phyloP scores from a whole-genome alignment of 2,113 vertebrate genomes.

The Hippocampus mohnikei region DNA sequence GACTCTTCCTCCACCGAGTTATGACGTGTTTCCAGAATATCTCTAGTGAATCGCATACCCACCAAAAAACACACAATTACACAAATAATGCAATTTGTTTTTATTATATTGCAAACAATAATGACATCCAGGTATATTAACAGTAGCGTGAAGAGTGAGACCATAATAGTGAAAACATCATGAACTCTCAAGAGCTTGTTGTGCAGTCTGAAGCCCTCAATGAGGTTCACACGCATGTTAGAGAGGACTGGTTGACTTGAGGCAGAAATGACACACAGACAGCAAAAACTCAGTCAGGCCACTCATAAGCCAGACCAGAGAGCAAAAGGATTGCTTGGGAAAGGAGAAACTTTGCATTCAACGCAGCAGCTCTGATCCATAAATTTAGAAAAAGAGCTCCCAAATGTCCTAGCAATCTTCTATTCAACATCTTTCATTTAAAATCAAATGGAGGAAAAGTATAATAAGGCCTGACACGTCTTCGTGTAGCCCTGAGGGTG shows the following conservation, averaged over 20 bases:
- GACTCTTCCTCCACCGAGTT: neutral
- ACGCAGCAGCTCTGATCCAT: slow-evolving; percentile 24
- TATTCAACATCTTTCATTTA: slow-evolving; percentile 27
- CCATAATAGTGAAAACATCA: slow-evolving; percentile 67
- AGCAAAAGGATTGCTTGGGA: slow-evolving; percentile 71
- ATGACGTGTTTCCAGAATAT: neutral
- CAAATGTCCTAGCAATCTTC: slow-evolving; percentile 42
- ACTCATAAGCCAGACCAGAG: slow-evolving; percentile 46
- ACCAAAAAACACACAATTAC: slow-evolving; percentile 7
- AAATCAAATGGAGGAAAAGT: slow-evolving; percentile 33
- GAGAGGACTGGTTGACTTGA: slow-evolving; percentile 50
- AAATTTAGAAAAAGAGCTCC: slow-evolving; percentile 42
- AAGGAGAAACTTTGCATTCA: slow-evolving; percentile 42
- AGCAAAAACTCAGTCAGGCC: slow-evolving; percentile 45
- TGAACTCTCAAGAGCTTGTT: slow-evolving; percentile 64
- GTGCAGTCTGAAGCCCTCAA: slow-evolving; percentile 65
- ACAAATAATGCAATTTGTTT: slow-evolving; percentile 43
- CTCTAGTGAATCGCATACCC: neutral
- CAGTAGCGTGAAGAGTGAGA: slow-evolving; percentile 75
- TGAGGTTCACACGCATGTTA: slow-evolving; percentile 63
- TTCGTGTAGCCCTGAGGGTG: slow-evolving; percentile 49
- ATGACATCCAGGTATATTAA: slow-evolving; percentile 81
- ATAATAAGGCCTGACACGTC: slow-evolving; percentile 44
- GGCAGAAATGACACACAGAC: slow-evolving; percentile 53
- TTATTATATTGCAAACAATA: slow-evolving; percentile 80